These are phyloP conservation scores for Chaetodon trifasciatus DNA, from an alignment of 2,797 vertebrate species.

Conservation along the genomic window DNA sequence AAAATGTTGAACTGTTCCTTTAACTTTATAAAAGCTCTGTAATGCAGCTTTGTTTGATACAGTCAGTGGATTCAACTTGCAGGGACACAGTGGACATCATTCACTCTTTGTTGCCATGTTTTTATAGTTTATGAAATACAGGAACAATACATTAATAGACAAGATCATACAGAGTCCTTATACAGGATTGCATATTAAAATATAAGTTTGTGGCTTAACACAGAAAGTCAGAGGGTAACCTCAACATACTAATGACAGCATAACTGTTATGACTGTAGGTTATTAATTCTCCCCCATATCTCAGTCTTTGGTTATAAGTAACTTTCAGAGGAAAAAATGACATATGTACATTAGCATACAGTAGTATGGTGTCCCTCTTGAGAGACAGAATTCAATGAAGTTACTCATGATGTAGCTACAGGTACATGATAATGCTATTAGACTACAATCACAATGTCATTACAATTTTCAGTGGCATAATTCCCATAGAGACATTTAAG, in stretches of 20 bases:
- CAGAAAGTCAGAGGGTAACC: constrained; percentile 3
- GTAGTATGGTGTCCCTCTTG: constrained; percentile 18
- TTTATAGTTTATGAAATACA: constrained; percentile 49
- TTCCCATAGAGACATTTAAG: constrained; percentile 4
- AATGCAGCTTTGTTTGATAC: background rate
- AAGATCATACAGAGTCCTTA: constrained; percentile 25
- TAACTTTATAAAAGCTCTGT: background rate
- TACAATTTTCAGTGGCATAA: background rate
- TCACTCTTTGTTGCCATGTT: constrained; percentile 19
- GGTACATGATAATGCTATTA: constrained; percentile 31
- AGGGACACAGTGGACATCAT: background rate
- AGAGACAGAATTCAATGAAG: constrained; percentile 1
- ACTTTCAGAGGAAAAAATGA: constrained; percentile 9
- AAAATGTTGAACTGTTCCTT: background rate
- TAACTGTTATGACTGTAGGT: constrained; percentile 13
- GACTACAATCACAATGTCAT: constrained; percentile 4
- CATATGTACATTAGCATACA: constrained; percentile 29
- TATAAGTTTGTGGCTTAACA: constrained; percentile 24
- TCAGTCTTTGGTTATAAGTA: constrained; percentile 65
- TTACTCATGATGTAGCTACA: background rate
- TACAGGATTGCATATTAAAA: constrained; percentile 55
- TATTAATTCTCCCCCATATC: constrained; percentile 24
- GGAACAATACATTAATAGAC: constrained; percentile 33
- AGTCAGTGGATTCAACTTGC: background rate
- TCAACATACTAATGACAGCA: constrained; percentile 27